Base-by-base conservation (phyloP, 2,888 invertebrate genomes). In the Drosophila differens region DNA sequence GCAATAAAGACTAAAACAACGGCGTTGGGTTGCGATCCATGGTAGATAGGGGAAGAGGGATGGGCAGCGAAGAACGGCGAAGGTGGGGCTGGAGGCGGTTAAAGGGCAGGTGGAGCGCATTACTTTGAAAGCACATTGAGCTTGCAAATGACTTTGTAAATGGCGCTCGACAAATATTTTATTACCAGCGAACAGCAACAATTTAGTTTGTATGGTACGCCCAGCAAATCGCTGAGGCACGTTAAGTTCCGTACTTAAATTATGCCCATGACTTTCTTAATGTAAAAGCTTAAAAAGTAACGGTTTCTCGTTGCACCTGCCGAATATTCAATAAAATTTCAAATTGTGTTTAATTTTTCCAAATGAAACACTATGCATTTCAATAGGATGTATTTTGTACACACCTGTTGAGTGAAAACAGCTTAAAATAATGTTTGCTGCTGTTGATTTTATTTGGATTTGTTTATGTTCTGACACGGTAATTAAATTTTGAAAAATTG, bases 61-160 rank as follows among this genome's bases (percentile, higher is more conserved):
- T 28, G 28, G 7, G 47, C 7, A 9, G 22, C 7, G 22, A 7
- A 4, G 22, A 22, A 14, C 6, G 25, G 9, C 4, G 44, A 30
- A 3, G 5, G 10, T 4, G 19, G 32, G 39, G 16, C 41, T 19
- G 37, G 12, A 12, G 49, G 33, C 39, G 37, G 10, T 53, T 62
- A 69, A 71, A 66, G 62, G 79, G 82, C 89, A 86, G 89, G 81
- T 87, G 89, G 76, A 84, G 74, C 80, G 79, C 86, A 82, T 87
- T 87, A 89, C 78, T 83, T 78, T 84, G 74, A 81, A 76, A 81
- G 86, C 81, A 89, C 89, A 87, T 86, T 84, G 87, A 83, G 87
- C 83, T 87, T 83, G 87, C 86, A 87, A 87, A 87, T 84, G 89
- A 86, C 86, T 89, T 87, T 86, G 89, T 86, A 89, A 87, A 89